Conservation (phyloP, 2,113 vertebrate genomes). For the Poecilia latipinna region DNA sequence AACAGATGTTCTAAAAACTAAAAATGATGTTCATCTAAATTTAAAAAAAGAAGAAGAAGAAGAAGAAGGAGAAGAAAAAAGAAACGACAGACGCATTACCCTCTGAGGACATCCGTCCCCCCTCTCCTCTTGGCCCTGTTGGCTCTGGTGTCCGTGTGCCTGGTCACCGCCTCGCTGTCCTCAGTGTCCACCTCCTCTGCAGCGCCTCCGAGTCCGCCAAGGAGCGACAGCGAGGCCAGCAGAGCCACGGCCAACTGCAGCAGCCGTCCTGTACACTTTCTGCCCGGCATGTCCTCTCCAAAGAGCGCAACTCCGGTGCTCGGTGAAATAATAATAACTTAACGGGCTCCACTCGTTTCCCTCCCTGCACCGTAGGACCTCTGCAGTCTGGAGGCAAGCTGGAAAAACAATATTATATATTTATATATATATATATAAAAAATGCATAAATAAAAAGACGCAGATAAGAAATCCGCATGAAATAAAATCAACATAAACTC, state of each 20-base stretch:
- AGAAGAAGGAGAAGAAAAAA: neutral
- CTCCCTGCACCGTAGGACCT: slow-evolving; percentile 40
- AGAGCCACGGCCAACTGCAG: slow-evolving; percentile 85
- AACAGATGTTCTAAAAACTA: no score
- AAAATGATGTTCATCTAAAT: neutral
- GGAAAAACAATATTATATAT: slow-evolving; percentile 31
- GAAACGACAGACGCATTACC: slow-evolving; percentile 78
- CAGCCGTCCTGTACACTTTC: slow-evolving; percentile 81
- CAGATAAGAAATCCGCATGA: slow-evolving; percentile 34
- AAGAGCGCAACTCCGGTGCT: slow-evolving; percentile 49
- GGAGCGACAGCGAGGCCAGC: slow-evolving; percentile 81
- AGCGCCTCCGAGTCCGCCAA: slow-evolving; percentile 64
- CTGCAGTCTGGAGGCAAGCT: slow-evolving; percentile 71
- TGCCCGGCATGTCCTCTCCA: slow-evolving; percentile 71
- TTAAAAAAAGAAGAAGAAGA: no score
- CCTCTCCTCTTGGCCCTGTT: slow-evolving; percentile 92
- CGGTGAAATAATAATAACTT: neutral
- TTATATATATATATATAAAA: neutral
- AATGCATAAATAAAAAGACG: slow-evolving; percentile 13
- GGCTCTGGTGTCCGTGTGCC: slow-evolving; percentile 79
- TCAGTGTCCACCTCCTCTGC: slow-evolving; percentile 53
- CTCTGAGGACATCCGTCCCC: slow-evolving; percentile 90
- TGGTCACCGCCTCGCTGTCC: slow-evolving; percentile 70
- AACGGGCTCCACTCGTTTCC: slow-evolving; percentile 21
- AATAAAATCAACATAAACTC: slow-evolving; percentile 15